Base-by-base conservation (phyloP, 2,888 invertebrate genomes). In the Phytoseiulus persimilis region DNA sequence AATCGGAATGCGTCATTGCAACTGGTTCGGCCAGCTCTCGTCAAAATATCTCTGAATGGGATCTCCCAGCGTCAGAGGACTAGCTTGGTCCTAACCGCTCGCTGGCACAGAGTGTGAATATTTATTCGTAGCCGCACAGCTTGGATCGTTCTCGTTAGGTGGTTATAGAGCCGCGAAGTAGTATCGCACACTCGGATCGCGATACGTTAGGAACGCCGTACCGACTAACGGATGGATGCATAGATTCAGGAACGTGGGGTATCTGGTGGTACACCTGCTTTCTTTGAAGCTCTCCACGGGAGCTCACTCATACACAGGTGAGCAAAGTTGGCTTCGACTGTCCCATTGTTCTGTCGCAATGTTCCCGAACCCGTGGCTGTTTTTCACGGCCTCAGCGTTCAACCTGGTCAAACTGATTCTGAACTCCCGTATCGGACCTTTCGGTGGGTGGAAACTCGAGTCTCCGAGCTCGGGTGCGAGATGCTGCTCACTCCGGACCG, bases 241-340 rank as follows among this genome's bases (percentile, higher is more conserved):
- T 65, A 28, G 65, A 28, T 65, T 23, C 65, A 65, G 65, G 65
- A 65, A 65, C 65, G 65, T 14, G 65, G 65, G 65, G 14, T 65
- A 14, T 65, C 65, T 14, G 65, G 65, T 65, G 65, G 65, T 65
- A 65, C 65, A 65, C 65, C 65, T 65, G 65, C 65, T 65, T 65
- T 65, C 65, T 65, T 65, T 28, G 65, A 23, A 65, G 65, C 65
- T 65, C 65, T 65, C 65, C 65, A 28, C 65, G 28, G 65, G 65
- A 65, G 65, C 65, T 65, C 65, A 65, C 65, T 65, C 65, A 65
- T 65, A 65, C 65, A 65, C 65, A 65, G 65, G 65, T 65, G 65
- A 65, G 65, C 65, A 65, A 65, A 65, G 65, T 65, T 65, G 65
- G 65, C 65, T 65, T 28, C 65, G 65, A 18, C 18, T 65, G 65